phyloP scores from a whole-genome alignment of 2,113 vertebrate genomes.

The Trogon surrucura region DNA sequence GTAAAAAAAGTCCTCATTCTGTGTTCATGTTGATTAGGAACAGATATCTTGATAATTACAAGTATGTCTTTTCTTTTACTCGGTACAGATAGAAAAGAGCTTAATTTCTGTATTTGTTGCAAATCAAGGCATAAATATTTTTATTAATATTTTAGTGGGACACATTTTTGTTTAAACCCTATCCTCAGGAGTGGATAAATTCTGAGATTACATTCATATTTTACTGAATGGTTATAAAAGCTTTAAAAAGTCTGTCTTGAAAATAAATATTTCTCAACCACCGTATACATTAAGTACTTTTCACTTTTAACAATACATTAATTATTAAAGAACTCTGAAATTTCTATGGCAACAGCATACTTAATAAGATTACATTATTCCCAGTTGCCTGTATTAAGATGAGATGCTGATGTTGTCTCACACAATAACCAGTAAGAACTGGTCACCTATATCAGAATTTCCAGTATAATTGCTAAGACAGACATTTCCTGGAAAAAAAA shows the following conservation, averaged over 20 bases:
- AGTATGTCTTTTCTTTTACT: background rate
- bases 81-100: background rate
- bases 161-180: background rate
- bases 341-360: slow-evolving; percentile 52
- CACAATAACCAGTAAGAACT: background rate
- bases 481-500: background rate
- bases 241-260: background rate
- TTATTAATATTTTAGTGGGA: background rate
- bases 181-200: background rate
- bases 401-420: background rate
- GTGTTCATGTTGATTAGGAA: background rate
- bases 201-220: background rate
- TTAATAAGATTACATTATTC: slow-evolving; percentile 24
- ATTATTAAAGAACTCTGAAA: slow-evolving; percentile 63
- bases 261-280: slow-evolving; percentile 10
- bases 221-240: background rate
- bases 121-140: background rate
- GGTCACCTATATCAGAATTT: background rate
- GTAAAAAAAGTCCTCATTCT: background rate
- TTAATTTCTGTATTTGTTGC: background rate
- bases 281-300: slow-evolving; percentile 13
- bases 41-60: background rate
- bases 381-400: background rate
- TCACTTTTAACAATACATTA: slow-evolving; percentile 57
- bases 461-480: background rate